Percentiles rank a stretch among this genome's conserved stretches.
These are phyloP conservation scores for Crocuta crocuta DNA, from an alignment of 2,113 vertebrate genomes.

Conservation along the genomic window DNA sequence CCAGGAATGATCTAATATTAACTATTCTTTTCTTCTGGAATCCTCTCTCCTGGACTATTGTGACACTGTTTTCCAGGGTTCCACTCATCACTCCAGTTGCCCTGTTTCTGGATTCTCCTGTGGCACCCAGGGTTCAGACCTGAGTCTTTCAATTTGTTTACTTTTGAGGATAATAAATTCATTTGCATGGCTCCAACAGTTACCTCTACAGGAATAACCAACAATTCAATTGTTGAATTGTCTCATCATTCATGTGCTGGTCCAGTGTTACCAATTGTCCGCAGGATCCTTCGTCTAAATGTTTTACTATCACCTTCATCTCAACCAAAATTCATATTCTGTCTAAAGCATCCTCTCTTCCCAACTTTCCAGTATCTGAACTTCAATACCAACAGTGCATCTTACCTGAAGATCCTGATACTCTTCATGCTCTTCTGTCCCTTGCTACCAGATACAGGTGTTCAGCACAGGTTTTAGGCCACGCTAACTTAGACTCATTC, in stretches of 20 bases:
- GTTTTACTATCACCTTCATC: slow-evolving; percentile 22
- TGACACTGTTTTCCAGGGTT: slow-evolving; percentile 1
- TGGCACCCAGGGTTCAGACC: slow-evolving; percentile 1
- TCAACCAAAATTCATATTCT: slow-evolving; percentile 13
- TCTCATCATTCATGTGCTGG: not conserved
- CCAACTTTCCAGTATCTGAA: not conserved
- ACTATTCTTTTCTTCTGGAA: slow-evolving; percentile 47
- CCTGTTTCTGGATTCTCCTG: slow-evolving; percentile 49
- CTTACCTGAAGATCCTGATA: not conserved
- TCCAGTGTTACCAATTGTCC: not conserved
- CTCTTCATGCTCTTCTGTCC: not conserved
- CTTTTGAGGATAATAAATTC: slow-evolving; percentile 1
- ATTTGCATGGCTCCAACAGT: not conserved
- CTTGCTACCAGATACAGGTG: not conserved
- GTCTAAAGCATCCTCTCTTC: slow-evolving; percentile 10
- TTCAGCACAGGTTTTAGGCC: not conserved
- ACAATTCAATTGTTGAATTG: not conserved
- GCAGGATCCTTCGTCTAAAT: not conserved
- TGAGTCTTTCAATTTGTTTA: slow-evolving; percentile 47
- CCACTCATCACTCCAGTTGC: not conserved
- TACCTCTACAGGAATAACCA: not conserved
- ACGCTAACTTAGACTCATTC: slow-evolving; percentile 19
- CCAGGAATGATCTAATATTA: not conserved
- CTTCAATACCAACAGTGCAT: not conserved
- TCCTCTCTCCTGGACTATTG: not conserved